Evolutionary conservation across 2,797 vertebrate species (phyloP), one percentile per base, ranked within the genome.

Genomic region (Microctenopoma stevenorrisi): DNA sequence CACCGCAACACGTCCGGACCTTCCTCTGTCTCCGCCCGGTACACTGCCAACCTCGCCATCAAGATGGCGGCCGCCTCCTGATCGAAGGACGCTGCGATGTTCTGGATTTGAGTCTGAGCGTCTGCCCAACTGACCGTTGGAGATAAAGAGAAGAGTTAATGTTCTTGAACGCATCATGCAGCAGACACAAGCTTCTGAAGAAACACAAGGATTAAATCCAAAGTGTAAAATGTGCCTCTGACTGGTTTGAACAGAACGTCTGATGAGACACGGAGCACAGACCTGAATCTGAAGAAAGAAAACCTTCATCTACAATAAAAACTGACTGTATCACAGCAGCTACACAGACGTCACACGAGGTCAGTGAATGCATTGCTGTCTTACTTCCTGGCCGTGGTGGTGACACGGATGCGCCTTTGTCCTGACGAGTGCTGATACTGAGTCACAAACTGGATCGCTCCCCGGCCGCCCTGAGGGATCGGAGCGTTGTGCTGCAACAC

Each of bases 381-480:
- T 63, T 93, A 98, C 97, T 98, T 98, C 75, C 97, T 95, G 81
- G 97, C 96, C 2, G 96, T 93, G 35, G 97, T 98, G 58, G 96
- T 96, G 64, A 98, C 97, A 65, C 96, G 79, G 82, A 98, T 96
- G 43, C 97, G 96, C 76, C 95, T 95, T 94, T 97, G 96, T 52
- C 97, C 97, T 38, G 96, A 97, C 9, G 97, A 96, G 90, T 98
- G 97, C 63, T 98, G 97, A 89, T 98, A 98, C 85, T 98, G 96
- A 42, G 96, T 96, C 71, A 98, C 96, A 38, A 95, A 98, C 82
- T 98, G 97, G 62, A 98, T 91, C 1, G 97, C 96, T 57, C 97
- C 97, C 1, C 97, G 95, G 25, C 97, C 97, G 51, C 97, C 97
- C 90, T 98, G 97, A 86, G 96, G 97, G 86, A 98, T 97, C 4